Percentiles rank a stretch among this genome's conserved stretches.
phyloP scores from a whole-genome alignment of 2,888 invertebrate genomes.

The Tiphia femorata region DNA sequence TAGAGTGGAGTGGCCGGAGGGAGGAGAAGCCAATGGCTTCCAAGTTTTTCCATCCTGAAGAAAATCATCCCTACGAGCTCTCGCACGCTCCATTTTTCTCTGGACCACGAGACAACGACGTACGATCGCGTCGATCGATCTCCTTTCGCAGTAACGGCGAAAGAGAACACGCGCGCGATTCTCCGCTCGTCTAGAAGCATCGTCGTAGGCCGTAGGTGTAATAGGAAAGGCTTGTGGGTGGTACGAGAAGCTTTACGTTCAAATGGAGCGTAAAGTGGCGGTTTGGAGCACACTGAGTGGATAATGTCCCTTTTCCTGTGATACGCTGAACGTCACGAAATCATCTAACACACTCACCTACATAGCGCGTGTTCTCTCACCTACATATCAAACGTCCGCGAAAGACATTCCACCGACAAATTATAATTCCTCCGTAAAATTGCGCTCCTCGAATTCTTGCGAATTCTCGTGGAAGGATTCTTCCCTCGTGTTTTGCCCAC shows the following conservation, averaged over 20 bases:
- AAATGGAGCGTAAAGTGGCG: constrained; percentile 62
- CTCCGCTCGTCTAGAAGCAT: constrained; percentile 26
- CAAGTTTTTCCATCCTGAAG: too few species aligned
- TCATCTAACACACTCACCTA: constrained; percentile 33
- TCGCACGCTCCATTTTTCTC: too few species aligned
- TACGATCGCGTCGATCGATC: neutral
- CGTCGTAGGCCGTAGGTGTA: constrained; percentile 39
- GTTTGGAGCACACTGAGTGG: constrained; percentile 61
- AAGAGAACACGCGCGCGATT: constrained; percentile 8
- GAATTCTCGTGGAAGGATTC: neutral
- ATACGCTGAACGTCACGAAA: constrained; percentile 56
- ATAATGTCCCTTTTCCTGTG: constrained; percentile 67
- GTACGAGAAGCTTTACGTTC: constrained; percentile 51
- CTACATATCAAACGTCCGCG: constrained; percentile 3
- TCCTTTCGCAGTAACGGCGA: neutral
- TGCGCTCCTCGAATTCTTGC: too few species aligned
- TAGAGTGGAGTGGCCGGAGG: too few species aligned
- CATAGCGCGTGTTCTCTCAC: constrained; percentile 22
- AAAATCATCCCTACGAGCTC: too few species aligned
- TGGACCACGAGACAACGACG: too few species aligned
- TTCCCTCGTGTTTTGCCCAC: neutral
- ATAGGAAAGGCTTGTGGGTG: constrained; percentile 56
- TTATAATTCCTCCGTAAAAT: too few species aligned
- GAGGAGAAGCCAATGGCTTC: too few species aligned
- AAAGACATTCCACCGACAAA: too few species aligned